These are phyloP conservation scores for Caenorhabditis japonica DNA, from an alignment of 2,888 invertebrate species.

Conservation along the genomic window DNA sequence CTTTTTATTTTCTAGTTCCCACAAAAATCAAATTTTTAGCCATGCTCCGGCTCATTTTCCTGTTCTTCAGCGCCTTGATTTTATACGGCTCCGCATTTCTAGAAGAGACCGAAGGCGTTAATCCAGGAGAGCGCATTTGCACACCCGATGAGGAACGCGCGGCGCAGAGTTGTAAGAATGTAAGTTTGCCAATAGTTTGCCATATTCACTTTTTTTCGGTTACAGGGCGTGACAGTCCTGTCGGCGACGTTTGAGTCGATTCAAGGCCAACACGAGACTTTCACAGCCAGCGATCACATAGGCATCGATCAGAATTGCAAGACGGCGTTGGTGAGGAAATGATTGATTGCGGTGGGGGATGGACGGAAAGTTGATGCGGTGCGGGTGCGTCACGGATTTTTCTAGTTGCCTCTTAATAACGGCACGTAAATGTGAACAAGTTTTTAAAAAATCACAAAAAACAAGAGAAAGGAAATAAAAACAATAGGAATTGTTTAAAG, in stretches of 20 bases:
- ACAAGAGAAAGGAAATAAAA: too few relatives aligned
- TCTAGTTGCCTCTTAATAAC: too few relatives aligned
- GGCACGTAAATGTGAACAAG: too few relatives aligned
- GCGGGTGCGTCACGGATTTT: too few relatives aligned
- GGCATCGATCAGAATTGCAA: constrained; percentile 38
- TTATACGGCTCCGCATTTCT: constrained; percentile 9
- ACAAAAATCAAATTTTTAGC: neutral
- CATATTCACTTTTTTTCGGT: too few relatives aligned
- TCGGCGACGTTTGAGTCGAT: constrained; percentile 36
- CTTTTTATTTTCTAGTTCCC: neutral
- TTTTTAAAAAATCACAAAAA: too few relatives aligned
- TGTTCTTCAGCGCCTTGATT: neutral
- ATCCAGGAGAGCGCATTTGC: constrained; percentile 16
- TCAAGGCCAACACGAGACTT: constrained; percentile 43
- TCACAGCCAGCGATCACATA: constrained; percentile 46
- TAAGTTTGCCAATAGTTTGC: too few relatives aligned
- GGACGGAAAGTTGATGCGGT: too few relatives aligned
- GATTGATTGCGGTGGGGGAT: constrained; percentile 10
- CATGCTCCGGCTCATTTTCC: neutral
- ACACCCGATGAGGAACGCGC: constrained; percentile 35
- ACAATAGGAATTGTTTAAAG: too few relatives aligned
- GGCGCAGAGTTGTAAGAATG: constrained; percentile 42
- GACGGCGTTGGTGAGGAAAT: constrained; percentile 26
- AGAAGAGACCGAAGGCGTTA: constrained; percentile 24
- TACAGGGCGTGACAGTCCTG: constrained; percentile 23